Evolutionary conservation across 2,797 vertebrate species (phyloP).

Genomic region (Coluber constrictor): DNA sequence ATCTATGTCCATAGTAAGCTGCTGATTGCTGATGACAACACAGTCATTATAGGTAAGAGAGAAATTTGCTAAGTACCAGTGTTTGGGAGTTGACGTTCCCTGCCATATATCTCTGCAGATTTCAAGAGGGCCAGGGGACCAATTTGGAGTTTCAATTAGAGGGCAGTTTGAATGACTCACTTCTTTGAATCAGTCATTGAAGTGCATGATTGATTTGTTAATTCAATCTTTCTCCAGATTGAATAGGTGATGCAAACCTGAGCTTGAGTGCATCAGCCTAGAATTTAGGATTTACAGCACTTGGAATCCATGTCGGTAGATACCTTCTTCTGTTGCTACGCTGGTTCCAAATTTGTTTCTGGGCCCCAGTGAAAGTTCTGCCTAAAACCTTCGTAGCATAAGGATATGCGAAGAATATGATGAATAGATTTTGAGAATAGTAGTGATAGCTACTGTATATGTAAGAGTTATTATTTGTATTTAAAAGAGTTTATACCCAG

Average conservation of each 20-base stretch:
- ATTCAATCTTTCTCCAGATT: background rate
- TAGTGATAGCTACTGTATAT: too few relatives aligned
- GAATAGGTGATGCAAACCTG: background rate
- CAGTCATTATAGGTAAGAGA: slow-evolving; percentile 91
- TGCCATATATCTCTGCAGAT: background rate
- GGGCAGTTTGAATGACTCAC: background rate
- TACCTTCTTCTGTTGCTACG: background rate
- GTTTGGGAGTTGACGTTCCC: background rate
- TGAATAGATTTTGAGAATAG: too few relatives aligned
- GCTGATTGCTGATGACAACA: slow-evolving; percentile 92
- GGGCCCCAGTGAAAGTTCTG: background rate
- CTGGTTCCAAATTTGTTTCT: background rate
- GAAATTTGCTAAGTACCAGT: background rate
- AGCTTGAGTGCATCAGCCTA: background rate
- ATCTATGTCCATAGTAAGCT: slow-evolving; percentile 98
- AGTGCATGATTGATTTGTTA: background rate
- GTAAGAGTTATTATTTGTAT: too few relatives aligned
- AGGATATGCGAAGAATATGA: too few relatives aligned
- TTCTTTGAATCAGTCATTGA: background rate
- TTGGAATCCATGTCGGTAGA: background rate
- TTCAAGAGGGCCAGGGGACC: background rate
- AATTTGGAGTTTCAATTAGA: background rate
- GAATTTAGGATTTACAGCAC: background rate
- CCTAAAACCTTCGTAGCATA: background rate
- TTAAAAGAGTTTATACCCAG: too few relatives aligned